Evolutionary conservation across 1,140 invertebrate species (phyloP).

Genomic region (Drosophila parvula): DNA sequence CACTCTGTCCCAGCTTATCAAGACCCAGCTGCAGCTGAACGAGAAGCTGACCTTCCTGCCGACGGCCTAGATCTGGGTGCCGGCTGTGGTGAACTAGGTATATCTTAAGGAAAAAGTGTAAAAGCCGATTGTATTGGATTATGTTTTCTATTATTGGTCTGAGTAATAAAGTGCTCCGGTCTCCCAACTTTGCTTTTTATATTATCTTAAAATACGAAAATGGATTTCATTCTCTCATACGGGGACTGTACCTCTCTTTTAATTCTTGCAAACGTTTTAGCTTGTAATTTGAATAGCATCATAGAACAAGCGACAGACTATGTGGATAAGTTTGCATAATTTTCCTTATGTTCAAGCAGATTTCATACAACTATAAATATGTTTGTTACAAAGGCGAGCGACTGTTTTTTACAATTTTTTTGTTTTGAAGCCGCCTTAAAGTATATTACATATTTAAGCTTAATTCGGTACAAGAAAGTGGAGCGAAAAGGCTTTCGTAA

Average conservation of each 20-base stretch:
- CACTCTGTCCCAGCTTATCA: slow-evolving; percentile 97
- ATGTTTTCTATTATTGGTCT: slow-evolving; percentile 44
- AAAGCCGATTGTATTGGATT: slow-evolving; percentile 62
- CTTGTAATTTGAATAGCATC: too few relatives aligned
- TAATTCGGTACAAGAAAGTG: too few relatives aligned
- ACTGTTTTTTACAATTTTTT: background rate
- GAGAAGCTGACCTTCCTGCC: slow-evolving; percentile 95
- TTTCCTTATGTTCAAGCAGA: background rate
- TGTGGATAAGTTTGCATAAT: too few relatives aligned
- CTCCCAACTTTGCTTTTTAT: background rate
- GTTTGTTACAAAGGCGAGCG: too few relatives aligned
- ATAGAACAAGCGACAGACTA: too few relatives aligned
- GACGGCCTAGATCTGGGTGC: slow-evolving; percentile 54
- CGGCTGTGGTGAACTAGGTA: slow-evolving; percentile 1
- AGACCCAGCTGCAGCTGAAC: slow-evolving; percentile 97
- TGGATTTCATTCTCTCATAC: background rate
- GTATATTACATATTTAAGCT: background rate
- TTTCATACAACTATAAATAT: background rate
- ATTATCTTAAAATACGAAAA: background rate
- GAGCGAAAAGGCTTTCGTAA: too few relatives aligned
- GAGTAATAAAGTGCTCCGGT: slow-evolving; percentile 65
- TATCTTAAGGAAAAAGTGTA: slow-evolving; percentile 62
- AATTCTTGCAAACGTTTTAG: too few relatives aligned
- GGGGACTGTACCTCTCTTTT: too few relatives aligned
- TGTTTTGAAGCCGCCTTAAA: background rate